A percentile compares a stretch with the other conserved stretches of the same genome.
These are phyloP conservation scores for Otus sunia DNA, from an alignment of 2,113 vertebrate species.

Conservation along the genomic window DNA sequence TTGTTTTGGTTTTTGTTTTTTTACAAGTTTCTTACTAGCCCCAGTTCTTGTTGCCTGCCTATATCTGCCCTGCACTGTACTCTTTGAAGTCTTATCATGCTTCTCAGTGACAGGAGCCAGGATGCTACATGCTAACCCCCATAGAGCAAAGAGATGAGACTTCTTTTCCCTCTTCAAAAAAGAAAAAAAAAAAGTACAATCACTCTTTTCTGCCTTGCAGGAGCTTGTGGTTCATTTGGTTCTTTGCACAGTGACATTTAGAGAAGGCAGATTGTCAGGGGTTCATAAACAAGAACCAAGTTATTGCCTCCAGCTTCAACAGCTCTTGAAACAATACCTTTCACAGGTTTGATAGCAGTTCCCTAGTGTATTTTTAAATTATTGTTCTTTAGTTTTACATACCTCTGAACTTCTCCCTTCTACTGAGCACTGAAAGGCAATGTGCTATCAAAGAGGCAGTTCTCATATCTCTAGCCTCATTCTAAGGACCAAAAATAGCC, in stretches of 20 bases:
- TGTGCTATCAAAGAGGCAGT: background rate
- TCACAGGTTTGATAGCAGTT: background rate
- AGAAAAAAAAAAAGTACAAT: background rate
- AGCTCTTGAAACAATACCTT: background rate
- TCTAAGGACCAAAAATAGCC: slow-evolving; percentile 37
- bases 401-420: slow-evolving; percentile 15
- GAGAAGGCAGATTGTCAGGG: background rate
- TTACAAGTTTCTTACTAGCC: slow-evolving; percentile 38
- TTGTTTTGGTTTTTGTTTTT: background rate
- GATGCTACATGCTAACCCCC: slow-evolving; percentile 42
- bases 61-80: slow-evolving; percentile 51
- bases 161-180: background rate
- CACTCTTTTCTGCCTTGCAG: background rate
- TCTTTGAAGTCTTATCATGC: slow-evolving; percentile 67
- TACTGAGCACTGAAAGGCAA: background rate
- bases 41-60: background rate
- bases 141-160: slow-evolving; percentile 20
- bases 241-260: background rate
- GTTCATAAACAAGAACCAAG: background rate
- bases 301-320: background rate
- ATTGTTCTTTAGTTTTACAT: background rate
- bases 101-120: slow-evolving; percentile 64
- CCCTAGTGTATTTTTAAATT: background rate
- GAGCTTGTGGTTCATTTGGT: background rate
- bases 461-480: slow-evolving; percentile 5